Evolutionary conservation across 2,113 vertebrate species (phyloP), one percentile per base, ranked within the genome.

Genomic region (Oncorhynchus kisutch): DNA sequence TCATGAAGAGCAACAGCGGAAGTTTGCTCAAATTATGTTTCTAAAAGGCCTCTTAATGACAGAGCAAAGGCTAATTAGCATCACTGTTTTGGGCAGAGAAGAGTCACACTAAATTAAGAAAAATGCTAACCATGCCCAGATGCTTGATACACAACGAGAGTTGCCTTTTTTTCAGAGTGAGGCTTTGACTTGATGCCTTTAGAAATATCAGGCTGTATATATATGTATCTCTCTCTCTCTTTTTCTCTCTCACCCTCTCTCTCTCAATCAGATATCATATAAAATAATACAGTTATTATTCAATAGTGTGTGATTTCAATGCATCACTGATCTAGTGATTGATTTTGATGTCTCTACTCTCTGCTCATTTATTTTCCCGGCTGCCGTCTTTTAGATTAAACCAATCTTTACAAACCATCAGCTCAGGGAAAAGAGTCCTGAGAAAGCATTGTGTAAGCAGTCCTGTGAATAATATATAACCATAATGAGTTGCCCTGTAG

Each of bases 261-360:
- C 59, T 62, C 59, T 62, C 59, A 22, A 62, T 62, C 59, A 62
- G 59, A 51, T 71, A 22, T 70, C 48, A 62, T 62, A 62, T 62
- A 16, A 16, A 16, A 62, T 62, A 62, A 62, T 62, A 62, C 16
- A 5, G 59, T 62, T 22, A 62, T 62, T 62, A 11, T 62, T 62
- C 16, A 11, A 24, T n/a, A 62, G 27, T 71, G 14, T 73, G 48
- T 64, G 13, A 69, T 69, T n/a, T 48, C 18, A 34, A 48, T 39
- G 74, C 59, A 62, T 22, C 59, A 11, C 59, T 62, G 59, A 62
- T 62, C 59, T 62, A 5, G n/a, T 62, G 59, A 62, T 62, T 62
- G 59, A 62, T 62, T 62, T 62, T 62, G 59, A 62, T 62, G 59
- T 62, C 59, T 62, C 59, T 16, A 24, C 20, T 60, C 18, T 62